These are phyloP conservation scores for Aromia moschata DNA, from an alignment of 2,888 invertebrate genomes.

Conservation along the genomic window DNA sequence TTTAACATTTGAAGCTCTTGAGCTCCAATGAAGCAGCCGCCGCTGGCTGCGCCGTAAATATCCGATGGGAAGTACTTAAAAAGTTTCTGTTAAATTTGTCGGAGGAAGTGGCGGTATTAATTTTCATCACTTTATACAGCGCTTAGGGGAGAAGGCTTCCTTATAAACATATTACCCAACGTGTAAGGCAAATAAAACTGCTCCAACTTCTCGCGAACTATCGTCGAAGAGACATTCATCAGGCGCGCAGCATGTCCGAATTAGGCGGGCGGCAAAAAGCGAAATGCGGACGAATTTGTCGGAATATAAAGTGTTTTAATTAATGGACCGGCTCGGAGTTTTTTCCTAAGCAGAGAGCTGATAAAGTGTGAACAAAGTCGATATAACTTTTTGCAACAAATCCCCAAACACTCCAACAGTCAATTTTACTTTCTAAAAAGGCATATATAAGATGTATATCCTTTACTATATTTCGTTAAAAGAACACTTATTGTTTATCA, in stretches of 20 bases:
- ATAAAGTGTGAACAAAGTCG: no score
- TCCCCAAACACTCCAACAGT: no score
- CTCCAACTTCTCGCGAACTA: slow-evolving; percentile 20
- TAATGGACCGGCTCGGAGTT: no score
- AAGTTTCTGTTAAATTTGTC: slow-evolving; percentile 41
- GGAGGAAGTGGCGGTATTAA: slow-evolving; percentile 44
- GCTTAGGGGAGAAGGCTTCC: slow-evolving; percentile 27
- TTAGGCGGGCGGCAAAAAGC: slow-evolving; percentile 10
- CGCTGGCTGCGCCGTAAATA: slow-evolving; percentile 40
- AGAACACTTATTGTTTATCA: no score
- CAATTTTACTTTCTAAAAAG: no score
- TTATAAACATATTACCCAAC: slow-evolving; percentile 26
- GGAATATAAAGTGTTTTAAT: slow-evolving; percentile 16
- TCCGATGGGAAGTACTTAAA: slow-evolving; percentile 42
- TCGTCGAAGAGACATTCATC: slow-evolving; percentile 25
- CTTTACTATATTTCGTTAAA: no score
- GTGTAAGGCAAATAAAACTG: slow-evolving; percentile 24
- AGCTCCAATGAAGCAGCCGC: no score
- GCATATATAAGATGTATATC: no score
- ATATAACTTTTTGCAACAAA: no score
- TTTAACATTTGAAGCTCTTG: no score
- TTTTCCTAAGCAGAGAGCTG: no score
- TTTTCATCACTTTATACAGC: slow-evolving; percentile 37
- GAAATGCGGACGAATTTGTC: neutral
- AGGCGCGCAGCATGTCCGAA: no score